phyloP scores from a whole-genome alignment of 2,888 invertebrate genomes.

The Sylvicola cinctus region DNA sequence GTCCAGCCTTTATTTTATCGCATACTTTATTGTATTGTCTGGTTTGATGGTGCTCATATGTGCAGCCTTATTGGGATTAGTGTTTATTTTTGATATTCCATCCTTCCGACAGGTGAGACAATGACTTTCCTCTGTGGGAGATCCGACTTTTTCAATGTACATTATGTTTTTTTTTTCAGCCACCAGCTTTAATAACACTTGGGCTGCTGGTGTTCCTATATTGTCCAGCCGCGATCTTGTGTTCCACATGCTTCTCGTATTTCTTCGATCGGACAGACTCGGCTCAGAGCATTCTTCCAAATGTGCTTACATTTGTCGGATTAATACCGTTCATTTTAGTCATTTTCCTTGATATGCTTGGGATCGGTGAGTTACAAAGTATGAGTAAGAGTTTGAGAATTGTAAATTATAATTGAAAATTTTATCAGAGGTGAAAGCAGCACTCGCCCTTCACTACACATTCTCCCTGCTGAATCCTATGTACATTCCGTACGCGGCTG shows the following conservation, averaged over 20 bases:
- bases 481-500: slow-evolving; percentile 63
- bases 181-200: slow-evolving; percentile 45
- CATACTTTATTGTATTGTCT: slow-evolving; percentile 51
- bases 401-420: slow-evolving; percentile 1
- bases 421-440: slow-evolving; percentile 45
- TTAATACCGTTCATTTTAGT: slow-evolving; percentile 55
- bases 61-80: slow-evolving; percentile 34
- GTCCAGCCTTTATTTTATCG: slow-evolving; percentile 51
- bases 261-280: slow-evolving; percentile 67
- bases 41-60: slow-evolving; percentile 47
- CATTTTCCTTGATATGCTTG: slow-evolving; percentile 46
- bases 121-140: too few species aligned
- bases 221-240: slow-evolving; percentile 53
- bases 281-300: slow-evolving; percentile 58
- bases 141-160: too few species aligned
- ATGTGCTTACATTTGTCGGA: slow-evolving; percentile 52
- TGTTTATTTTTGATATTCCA: slow-evolving; percentile 11
- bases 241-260: slow-evolving; percentile 57
- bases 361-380: slow-evolving; percentile 38
- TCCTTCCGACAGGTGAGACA: slow-evolving; percentile 5
- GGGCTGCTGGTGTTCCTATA: slow-evolving; percentile 45
- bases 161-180: slow-evolving; percentile 20
- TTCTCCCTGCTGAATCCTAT: slow-evolving; percentile 56
- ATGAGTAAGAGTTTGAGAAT: background rate
- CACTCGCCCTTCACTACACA: slow-evolving; percentile 45